Base-by-base conservation (phyloP, 2,888 invertebrate genomes). In the Polyommatus iphigenia region DNA sequence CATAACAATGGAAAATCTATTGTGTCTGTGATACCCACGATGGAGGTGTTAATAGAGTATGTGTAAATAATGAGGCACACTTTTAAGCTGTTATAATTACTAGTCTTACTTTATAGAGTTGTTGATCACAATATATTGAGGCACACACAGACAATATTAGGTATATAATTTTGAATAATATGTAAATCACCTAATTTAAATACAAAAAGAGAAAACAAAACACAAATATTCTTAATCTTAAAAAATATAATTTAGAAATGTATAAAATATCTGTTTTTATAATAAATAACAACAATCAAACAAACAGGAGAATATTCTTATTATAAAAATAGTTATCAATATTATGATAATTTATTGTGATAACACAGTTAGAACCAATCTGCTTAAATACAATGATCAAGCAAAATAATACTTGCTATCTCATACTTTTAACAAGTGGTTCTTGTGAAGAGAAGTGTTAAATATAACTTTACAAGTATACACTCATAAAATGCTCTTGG, bases 221-320 rank as follows among this genome's bases (percentile, higher is more conserved):
- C 24, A 62, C 24, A 62, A 24, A 62, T 13, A 24, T 13, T 62
- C 10, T 20, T 20, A 24, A 62, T 62, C 10, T 20, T 20, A 24
- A 62, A 46, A 62, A 24, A 62, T 62, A 24, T 62, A 62, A 24
- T 62, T 24, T 24, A 62, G 62, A 62, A 62, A 62, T 62, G 62
- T 62, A 62, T 62, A 62, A 62, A 62, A 24, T 20, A 62, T 57
- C n/a, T 24, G 62, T 62, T 59, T 59, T 59, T 10, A 62, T 62
- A 20, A 62, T 62, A 62, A 62, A 62, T 62, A 62, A 62, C 62
- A 62, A 62, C 62, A 62, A 24, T 62, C 13, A 62, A 62, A 62
- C 24, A 24, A 24, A 59, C 20, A 59, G 6, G 62, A 62, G 13
- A 62, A 62, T 13, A 62, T 24, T 24, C 24, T 8, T 62, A 24